Evolutionary conservation across 2,888 invertebrate species (phyloP), one percentile per base, ranked within the genome.

Genomic region (Tricholauxania praeusta): DNA sequence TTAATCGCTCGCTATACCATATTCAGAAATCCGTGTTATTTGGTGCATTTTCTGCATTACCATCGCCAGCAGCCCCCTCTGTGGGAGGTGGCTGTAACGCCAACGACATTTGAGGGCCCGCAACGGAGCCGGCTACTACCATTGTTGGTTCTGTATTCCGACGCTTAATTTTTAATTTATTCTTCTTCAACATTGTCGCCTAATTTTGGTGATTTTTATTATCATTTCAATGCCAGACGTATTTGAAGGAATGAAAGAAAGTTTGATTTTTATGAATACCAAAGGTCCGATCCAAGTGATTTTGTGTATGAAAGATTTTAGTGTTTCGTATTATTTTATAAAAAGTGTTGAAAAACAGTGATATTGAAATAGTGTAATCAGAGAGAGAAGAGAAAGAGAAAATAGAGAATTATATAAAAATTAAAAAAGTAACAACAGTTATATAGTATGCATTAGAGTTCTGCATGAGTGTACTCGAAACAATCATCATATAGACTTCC

Each of bases 181-280:
- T 94, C 92, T 99, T 98, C 93, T 98, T 98, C 91, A 99, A 92
- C 99, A 99, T 99, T 89, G 98, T 98, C 88, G 99, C 98, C 98
- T 98, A 75, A 19, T 62, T 4, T 57, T 49, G 14, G 22, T 65
- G 17, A 32, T 52, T 17, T 14, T 52, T 28, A 32, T 14, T 19
- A 55, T 55, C 6, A 32, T 15, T 12, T 55, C 39, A 51, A 19
- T 17, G 32, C 47, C 15, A 28, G 15, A 19, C 59, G 15, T 60
- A 28, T 60, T 60, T 8, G 32, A 15, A 22, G 57, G 19, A 63
- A 49, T 52, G 17, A 62, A n/a, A 52, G 12, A 52, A 15, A 15
- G 52, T 52, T 60, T 59, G 59, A 17, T 53, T 53, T 53, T 53
- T 53, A 17, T 19, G 19, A 53, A 17, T 15, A 22, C 68, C 22